phyloP scores from a whole-genome alignment of 2,797 vertebrate species.

The Xiphophorus birchmanni region DNA sequence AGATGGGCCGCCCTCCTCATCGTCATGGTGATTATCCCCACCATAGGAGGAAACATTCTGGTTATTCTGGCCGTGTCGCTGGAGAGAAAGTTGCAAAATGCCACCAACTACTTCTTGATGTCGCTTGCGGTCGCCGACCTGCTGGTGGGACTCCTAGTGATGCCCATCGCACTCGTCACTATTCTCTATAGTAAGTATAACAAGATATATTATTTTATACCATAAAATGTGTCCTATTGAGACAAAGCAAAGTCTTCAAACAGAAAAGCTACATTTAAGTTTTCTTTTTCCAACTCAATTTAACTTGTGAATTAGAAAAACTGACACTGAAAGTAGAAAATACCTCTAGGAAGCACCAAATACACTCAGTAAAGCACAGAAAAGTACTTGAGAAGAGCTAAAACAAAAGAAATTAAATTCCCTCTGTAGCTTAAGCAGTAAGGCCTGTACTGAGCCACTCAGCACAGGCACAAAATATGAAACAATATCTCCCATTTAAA shows the following conservation, averaged over 20 bases:
- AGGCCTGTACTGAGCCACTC: neutral
- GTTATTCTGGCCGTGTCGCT: constrained; percentile 95
- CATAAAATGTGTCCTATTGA: neutral
- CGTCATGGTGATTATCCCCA: constrained; percentile 92
- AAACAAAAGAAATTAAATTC: neutral
- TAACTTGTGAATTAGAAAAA: neutral
- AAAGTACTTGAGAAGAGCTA: neutral
- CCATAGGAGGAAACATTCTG: constrained; percentile 95
- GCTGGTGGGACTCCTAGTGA: constrained; percentile 96
- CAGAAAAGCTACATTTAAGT: neutral
- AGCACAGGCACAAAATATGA: neutral
- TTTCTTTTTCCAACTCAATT: neutral
- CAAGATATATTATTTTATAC: neutral
- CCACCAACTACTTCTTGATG: constrained; percentile 97
- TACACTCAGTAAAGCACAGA: neutral
- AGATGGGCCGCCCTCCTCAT: constrained; percentile 91
- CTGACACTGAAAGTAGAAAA: neutral
- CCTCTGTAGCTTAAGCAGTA: neutral
- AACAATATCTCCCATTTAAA: constrained; percentile 22
- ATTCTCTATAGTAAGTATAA: constrained; percentile 88
- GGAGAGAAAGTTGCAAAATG: constrained; percentile 95
- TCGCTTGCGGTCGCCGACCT: constrained; percentile 95
- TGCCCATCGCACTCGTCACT: constrained; percentile 93
- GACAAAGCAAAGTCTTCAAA: neutral
- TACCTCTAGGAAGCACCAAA: neutral